phyloP scores from a whole-genome alignment of 2,888 invertebrate species.

The Pseudanteris insignis region DNA sequence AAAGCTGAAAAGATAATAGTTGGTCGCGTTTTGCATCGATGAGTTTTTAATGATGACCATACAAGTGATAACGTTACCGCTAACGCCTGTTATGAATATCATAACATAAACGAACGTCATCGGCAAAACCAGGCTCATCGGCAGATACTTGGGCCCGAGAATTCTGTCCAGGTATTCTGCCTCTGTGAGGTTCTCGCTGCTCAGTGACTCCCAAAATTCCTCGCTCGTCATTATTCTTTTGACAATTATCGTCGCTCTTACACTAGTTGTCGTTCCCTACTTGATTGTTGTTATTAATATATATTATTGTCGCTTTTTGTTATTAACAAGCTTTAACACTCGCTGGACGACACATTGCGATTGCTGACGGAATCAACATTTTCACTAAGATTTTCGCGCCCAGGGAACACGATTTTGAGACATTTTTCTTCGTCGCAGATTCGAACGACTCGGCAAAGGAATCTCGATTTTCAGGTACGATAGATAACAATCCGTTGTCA shows the following conservation, averaged over 20 bases:
- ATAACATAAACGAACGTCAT: slow-evolving; percentile 77
- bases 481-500: slow-evolving; percentile 39
- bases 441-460: no score
- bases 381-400: no score
- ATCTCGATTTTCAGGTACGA: slow-evolving; percentile 17
- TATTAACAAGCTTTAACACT: no score
- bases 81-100: slow-evolving; percentile 84
- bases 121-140: slow-evolving; percentile 63
- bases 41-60: slow-evolving; percentile 83
- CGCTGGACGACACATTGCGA: no score
- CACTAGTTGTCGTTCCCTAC: no score
- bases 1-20: slow-evolving; percentile 92
- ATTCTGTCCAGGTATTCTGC: slow-evolving; percentile 60
- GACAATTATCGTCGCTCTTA: no score
- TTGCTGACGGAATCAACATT: no score
- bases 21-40: slow-evolving; percentile 89
- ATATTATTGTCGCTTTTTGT: no score
- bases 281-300: no score
- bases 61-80: slow-evolving; percentile 87
- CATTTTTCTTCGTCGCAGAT: no score
- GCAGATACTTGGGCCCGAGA: slow-evolving; percentile 66
- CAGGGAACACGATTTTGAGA: no score
- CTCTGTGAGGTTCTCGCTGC: slow-evolving; percentile 58
- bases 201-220: slow-evolving; percentile 53
- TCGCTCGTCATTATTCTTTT: slow-evolving; percentile 35